Percentiles rank a stretch among this genome's conserved stretches.
These are phyloP conservation scores for Ciconia boyciana DNA, from an alignment of 2,113 vertebrate species.

Conservation along the genomic window DNA sequence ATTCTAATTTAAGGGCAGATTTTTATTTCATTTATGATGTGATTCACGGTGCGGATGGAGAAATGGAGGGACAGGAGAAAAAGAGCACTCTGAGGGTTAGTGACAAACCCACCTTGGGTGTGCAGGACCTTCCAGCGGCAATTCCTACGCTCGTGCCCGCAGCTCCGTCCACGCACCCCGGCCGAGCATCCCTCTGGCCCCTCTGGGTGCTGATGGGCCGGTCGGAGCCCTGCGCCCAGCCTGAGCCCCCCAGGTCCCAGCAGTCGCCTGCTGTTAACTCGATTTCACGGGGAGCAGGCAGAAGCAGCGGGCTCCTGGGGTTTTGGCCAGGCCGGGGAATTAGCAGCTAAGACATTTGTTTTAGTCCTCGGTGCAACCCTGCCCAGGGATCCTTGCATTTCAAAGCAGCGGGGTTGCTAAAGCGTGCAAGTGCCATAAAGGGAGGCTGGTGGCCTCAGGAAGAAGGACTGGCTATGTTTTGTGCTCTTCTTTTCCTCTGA, in stretches of 20 bases:
- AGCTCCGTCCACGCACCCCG: accelerated
- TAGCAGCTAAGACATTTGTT: neutral
- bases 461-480: neutral
- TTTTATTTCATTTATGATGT: neutral
- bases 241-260: neutral
- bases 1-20: neutral
- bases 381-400: neutral
- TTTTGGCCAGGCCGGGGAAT: neutral
- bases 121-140: neutral
- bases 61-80: neutral
- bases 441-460: neutral
- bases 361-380: neutral
- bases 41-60: neutral
- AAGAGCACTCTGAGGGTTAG: neutral
- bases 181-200: neutral
- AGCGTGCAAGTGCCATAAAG: neutral
- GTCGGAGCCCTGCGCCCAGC: neutral
- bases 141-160: neutral
- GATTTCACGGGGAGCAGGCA: neutral
- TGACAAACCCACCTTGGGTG: neutral
- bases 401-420: neutral
- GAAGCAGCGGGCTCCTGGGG: neutral
- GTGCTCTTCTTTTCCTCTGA: neutral
- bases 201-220: neutral
- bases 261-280: neutral